Evolutionary conservation across 1,140 invertebrate genomes (phyloP).

Genomic region (Harpegnathos saltator): DNA sequence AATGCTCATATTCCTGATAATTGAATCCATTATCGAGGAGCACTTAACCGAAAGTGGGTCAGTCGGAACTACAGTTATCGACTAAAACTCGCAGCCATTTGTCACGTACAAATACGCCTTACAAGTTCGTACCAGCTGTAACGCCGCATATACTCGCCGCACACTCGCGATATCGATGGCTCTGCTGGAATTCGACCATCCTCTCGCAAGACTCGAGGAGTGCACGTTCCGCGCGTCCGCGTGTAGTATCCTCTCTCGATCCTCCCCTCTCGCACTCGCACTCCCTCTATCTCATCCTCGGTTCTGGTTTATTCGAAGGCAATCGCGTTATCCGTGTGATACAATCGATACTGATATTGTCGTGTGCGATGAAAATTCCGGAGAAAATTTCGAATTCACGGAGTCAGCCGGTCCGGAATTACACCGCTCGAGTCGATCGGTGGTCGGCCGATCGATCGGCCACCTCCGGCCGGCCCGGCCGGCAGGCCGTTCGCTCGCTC

Average conservation of each 20-base stretch:
- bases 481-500: background rate
- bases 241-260: background rate
- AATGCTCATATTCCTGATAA: slow-evolving; percentile 35
- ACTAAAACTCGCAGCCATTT: slow-evolving; percentile 22
- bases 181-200: slow-evolving; percentile 9
- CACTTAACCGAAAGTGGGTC: slow-evolving; percentile 36
- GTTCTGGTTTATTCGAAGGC: slow-evolving; percentile 17
- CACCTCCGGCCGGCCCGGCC: too few species aligned
- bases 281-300: background rate
- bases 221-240: background rate
- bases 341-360: slow-evolving; percentile 56
- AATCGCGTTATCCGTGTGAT: slow-evolving; percentile 29
- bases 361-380: slow-evolving; percentile 47
- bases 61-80: slow-evolving; percentile 20
- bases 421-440: slow-evolving; percentile 53
- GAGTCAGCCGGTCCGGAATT: slow-evolving; percentile 44
- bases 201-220: background rate
- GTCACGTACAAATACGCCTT: slow-evolving; percentile 23
- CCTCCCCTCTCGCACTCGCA: background rate
- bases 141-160: background rate
- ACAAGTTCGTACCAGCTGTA: slow-evolving; percentile 22
- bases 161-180: slow-evolving; percentile 2
- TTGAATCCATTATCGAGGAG: slow-evolving; percentile 31
- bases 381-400: slow-evolving; percentile 61
- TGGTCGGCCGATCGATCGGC: slow-evolving; percentile 48